Conservation (phyloP, 2,888 invertebrate species). For the Pristionchus japonicus region DNA sequence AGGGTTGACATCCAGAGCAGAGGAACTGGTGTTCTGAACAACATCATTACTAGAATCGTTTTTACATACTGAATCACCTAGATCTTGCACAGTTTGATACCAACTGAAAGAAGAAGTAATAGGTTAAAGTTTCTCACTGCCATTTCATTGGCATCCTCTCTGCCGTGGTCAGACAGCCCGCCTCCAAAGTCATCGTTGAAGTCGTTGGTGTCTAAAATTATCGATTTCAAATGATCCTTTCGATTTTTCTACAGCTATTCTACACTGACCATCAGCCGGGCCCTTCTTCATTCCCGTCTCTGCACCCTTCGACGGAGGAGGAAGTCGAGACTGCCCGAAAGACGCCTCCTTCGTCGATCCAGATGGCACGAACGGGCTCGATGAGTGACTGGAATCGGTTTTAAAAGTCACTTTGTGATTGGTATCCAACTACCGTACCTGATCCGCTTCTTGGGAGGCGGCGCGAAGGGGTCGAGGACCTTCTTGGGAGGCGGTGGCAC, state of each 20-base stretch:
- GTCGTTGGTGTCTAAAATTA: not conserved
- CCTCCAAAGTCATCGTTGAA: constrained; percentile 13
- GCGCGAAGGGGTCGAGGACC: not conserved
- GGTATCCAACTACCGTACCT: not conserved
- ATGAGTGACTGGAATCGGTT: no score
- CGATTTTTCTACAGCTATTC: no score
- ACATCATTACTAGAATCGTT: not conserved
- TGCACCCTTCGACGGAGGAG: no score
- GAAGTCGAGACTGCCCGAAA: no score
- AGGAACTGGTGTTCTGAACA: not conserved
- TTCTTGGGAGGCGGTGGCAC: not conserved
- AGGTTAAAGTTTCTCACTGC: not conserved
- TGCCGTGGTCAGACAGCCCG: not conserved
- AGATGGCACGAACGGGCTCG: no score
- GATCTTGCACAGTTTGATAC: not conserved
- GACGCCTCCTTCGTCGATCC: no score
- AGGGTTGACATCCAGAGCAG: no score
- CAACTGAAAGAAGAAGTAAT: not conserved
- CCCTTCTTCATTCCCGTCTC: no score
- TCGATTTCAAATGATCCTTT: not conserved
- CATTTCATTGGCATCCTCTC: no score
- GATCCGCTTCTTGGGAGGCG: not conserved
- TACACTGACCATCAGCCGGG: no score
- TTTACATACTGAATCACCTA: not conserved
- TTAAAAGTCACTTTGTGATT: no score